Base-by-base conservation (phyloP, 2,797 vertebrate genomes). In the Bradypodion pumilum region DNA sequence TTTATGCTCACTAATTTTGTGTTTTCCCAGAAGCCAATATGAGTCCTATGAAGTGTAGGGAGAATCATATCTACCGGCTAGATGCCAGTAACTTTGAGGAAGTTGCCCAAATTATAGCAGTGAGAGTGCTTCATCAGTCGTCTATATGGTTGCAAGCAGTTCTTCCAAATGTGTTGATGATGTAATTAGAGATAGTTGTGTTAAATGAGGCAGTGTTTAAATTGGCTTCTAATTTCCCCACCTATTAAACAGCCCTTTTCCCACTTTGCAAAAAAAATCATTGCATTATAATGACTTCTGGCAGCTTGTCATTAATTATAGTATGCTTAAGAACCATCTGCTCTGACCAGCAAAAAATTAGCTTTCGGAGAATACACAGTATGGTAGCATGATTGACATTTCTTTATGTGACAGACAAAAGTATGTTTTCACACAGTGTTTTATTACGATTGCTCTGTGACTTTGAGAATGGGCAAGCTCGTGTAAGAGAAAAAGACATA, bases 191-290 rank as follows among this genome's bases (percentile, higher is more conserved):
- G 94, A 95, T 95, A 80, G 15, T 92, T 91, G 94, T 95, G 97
- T 97, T 97, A 97, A 98, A 97, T 95, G 96, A 97, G 96, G 91
- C 96, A 87, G 93, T 94, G 95, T 97, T 97, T 95, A 97, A 97
- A 97, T 96, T 95, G 97, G 96, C 94, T 94, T 91, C 97, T 98
- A 96, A 97, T 98, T 98, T 97, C 94, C 89, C 92, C 97, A 96
- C 97, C 96, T 97, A 94, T 98, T 97, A 97, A 96, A 96, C 90
- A 93, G 94, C 95, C 94, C 92, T 89, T 74, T 40, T 90, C 87
- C 16, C n/a, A 23, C 75, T 65, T 79, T 65, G 23, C 32, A 95
- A 92, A 90, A n/a, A n/a, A n/a, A 93, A 92, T 88, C 84, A 88
- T 65, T 88, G 94, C 94, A 91, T 91, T 93, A 92, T 94, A 95